phyloP scores from a whole-genome alignment of 2,113 vertebrate species.

The Cepphus grylle region DNA sequence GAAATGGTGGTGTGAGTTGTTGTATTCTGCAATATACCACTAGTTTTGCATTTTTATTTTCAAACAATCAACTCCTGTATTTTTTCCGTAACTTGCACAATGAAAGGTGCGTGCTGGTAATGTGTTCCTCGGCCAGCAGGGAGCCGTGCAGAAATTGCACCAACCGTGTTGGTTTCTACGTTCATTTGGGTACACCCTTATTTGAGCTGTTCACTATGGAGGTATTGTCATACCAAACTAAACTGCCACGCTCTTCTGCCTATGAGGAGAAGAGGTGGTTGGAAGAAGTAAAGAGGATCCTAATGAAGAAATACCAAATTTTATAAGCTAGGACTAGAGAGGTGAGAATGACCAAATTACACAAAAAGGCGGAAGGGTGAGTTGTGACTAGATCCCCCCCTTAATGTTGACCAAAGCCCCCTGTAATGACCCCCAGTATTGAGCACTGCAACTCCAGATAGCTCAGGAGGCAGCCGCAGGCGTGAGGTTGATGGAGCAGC shows the following conservation, averaged over 20 bases:
- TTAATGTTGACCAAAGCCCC: not conserved
- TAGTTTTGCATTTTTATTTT: not conserved
- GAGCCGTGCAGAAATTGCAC: not conserved
- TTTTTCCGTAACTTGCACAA: not conserved
- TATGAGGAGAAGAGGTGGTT: not conserved
- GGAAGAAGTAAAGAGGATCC: not conserved
- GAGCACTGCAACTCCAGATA: not conserved
- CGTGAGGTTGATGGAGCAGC: not conserved
- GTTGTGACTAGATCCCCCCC: not conserved
- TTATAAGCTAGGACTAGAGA: not conserved
- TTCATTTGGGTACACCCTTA: not conserved
- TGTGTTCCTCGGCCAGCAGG: not conserved
- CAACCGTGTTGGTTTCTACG: not conserved
- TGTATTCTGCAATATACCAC: not conserved
- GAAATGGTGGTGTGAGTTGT: not conserved
- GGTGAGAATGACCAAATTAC: not conserved
- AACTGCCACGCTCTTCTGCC: not conserved
- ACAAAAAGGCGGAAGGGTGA: not conserved
- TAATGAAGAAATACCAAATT: not conserved
- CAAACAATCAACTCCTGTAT: not conserved
- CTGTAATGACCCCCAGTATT: not conserved
- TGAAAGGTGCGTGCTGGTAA: fast-evolving
- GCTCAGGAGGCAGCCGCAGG: not conserved
- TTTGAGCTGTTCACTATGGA: not conserved
- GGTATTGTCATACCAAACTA: not conserved